Conservation (phyloP, 2,888 invertebrate genomes). For the Hypercompe scribonia region DNA sequence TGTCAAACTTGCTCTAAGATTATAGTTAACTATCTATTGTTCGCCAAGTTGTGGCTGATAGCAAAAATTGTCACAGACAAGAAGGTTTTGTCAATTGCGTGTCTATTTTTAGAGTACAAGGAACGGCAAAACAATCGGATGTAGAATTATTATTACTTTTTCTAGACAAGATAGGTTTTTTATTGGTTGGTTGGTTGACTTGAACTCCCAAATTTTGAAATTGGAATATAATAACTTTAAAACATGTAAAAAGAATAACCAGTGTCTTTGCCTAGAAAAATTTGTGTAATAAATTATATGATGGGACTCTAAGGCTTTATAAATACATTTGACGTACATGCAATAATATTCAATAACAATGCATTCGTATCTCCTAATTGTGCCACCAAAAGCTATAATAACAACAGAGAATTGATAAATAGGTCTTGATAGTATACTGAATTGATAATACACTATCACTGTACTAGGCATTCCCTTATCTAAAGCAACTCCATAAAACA, state of each 20-base stretch:
- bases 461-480: constrained; percentile 53
- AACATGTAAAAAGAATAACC: neutral
- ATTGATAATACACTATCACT: constrained; percentile 44
- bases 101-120: neutral
- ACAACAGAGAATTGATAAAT: constrained; percentile 33
- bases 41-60: neutral
- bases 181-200: too few species aligned
- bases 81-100: neutral
- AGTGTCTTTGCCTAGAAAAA: neutral
- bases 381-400: constrained; percentile 29
- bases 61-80: neutral
- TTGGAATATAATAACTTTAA: too few species aligned
- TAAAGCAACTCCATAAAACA: constrained; percentile 52
- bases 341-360: neutral
- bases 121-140: neutral
- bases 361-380: constrained; percentile 26
- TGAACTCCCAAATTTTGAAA: too few species aligned
- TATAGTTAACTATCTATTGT: neutral
- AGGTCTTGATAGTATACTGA: constrained; percentile 7
- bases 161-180: neutral
- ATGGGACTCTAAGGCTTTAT: neutral
- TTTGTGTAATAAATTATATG: neutral
- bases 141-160: neutral
- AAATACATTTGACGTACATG: neutral
- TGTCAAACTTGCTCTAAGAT: neutral